Evolutionary conservation across 2,797 vertebrate species (phyloP).

Genomic region (Tapera naevia): DNA sequence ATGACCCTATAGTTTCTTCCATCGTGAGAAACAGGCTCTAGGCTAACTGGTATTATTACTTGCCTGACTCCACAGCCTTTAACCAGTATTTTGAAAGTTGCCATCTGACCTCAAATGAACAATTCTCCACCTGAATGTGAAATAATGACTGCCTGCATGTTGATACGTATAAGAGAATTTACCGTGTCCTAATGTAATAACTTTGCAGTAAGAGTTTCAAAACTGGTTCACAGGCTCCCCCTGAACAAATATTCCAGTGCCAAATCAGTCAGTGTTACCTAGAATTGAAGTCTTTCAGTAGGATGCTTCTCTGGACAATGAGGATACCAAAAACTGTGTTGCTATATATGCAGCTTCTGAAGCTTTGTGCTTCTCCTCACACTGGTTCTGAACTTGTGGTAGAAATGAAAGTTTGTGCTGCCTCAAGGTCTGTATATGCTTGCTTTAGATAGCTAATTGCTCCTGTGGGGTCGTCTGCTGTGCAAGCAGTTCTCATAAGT

Average conservation of each 20-base stretch:
- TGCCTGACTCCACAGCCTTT: background rate
- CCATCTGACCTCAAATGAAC: background rate
- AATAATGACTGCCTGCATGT: background rate
- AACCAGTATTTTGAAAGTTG: background rate
- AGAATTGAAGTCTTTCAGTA: background rate
- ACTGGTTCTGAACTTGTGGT: background rate
- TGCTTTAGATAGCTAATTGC: background rate
- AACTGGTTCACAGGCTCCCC: background rate
- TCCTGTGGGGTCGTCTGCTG: background rate
- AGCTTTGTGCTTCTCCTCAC: background rate
- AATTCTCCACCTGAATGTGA: background rate
- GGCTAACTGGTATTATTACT: background rate
- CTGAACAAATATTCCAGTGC: background rate
- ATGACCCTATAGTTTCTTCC: background rate
- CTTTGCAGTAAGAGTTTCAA: background rate
- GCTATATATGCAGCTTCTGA: background rate
- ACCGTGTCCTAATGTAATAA: background rate
- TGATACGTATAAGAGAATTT: background rate
- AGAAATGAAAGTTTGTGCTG: background rate
- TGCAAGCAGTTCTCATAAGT: background rate
- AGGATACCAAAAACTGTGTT: background rate
- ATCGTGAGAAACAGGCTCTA: background rate
- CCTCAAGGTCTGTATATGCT: background rate
- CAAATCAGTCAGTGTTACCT: background rate
- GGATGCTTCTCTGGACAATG: background rate